These are phyloP conservation scores for Dicyrtomina minuta DNA, from an alignment of 2,888 invertebrate genomes.

Conservation along the genomic window DNA sequence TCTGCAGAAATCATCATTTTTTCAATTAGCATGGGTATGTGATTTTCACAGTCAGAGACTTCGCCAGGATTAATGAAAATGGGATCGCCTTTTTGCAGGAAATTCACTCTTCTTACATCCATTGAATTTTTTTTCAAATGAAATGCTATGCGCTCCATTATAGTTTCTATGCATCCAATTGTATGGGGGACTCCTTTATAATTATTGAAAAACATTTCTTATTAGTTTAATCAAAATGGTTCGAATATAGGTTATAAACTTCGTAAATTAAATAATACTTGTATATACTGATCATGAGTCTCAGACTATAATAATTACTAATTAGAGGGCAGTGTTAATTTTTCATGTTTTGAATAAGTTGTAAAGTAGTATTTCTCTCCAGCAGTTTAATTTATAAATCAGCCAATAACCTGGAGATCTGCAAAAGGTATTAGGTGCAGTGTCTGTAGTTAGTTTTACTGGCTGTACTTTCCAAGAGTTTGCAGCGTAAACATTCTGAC, in stretches of 20 bases:
- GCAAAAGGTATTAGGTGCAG: constrained; percentile 69
- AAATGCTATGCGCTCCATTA: constrained; percentile 69
- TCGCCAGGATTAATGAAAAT: constrained; percentile 37
- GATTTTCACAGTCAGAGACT: constrained; percentile 53
- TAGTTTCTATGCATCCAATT: constrained; percentile 64
- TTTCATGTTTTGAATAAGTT: too few species aligned
- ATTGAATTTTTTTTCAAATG: constrained; percentile 63
- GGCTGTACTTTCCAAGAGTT: constrained; percentile 62
- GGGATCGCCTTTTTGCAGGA: constrained; percentile 57
- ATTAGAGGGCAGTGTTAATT: too few species aligned
- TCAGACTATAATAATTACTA: too few species aligned
- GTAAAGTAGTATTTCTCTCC: too few species aligned
- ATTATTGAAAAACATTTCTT: too few species aligned
- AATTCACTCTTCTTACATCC: constrained; percentile 63
- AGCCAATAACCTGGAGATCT: constrained; percentile 75
- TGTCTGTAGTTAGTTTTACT: constrained; percentile 64
- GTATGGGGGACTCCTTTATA: constrained; percentile 68
- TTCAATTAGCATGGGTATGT: constrained; percentile 61
- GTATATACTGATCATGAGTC: too few species aligned
- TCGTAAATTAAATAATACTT: too few species aligned
- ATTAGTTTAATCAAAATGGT: too few species aligned
- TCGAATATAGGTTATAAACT: too few species aligned
- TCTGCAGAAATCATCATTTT: constrained; percentile 63
- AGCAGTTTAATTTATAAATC: too few species aligned
- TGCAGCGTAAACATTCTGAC: constrained; percentile 66